Base-by-base conservation (phyloP, 1,140 invertebrate genomes). In the Monochamus saltuarius region DNA sequence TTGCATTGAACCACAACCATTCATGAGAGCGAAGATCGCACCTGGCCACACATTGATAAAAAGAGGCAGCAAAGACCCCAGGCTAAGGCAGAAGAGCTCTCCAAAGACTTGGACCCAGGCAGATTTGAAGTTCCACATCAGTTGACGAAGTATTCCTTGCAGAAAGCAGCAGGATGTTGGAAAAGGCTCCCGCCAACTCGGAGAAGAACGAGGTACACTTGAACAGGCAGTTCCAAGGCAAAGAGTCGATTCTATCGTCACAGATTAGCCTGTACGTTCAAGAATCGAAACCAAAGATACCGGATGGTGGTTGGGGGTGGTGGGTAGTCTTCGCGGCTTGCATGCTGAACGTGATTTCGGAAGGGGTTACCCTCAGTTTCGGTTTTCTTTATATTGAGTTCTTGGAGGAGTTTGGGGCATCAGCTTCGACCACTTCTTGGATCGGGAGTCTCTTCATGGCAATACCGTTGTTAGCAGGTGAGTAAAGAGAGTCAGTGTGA, bases 331-430 rank as follows among this genome's bases (percentile, higher is more conserved):
- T 88, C 3, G 86, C 92, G 0, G 91, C 92, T 0, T 84, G 97
- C 51, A 72, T 95, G 38, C 88, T 95, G 43, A 94, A 92, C 36
- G 85, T 96, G 76, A 90, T 97, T 14, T 91, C 93, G 10, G 95
- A 98, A 75, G 95, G 95, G 0, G 87, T 97, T 6, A 92, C 91
- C 14, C 95, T 95, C 72, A 95, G 93, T 0, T 97, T 97, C 74
- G 95, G 95, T 0, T 77, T 97, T 0, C 83, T 97, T 11, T 94
- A 92, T 69, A 88, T 90, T 0, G 88, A 96, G 69, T 90, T 98
- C 69, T 78, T 94, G 11, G 80, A 87, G 3, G 87, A 95, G 69
- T 98, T 96, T 73, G 79, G 84, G 7, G 88, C 88, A 34, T 87
- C 85, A 17, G 91, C 92, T 65, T 86, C 89, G 0, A 89, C 89